Base-by-base conservation (phyloP, 2,888 invertebrate species). In the Barypeithes pellucidus region DNA sequence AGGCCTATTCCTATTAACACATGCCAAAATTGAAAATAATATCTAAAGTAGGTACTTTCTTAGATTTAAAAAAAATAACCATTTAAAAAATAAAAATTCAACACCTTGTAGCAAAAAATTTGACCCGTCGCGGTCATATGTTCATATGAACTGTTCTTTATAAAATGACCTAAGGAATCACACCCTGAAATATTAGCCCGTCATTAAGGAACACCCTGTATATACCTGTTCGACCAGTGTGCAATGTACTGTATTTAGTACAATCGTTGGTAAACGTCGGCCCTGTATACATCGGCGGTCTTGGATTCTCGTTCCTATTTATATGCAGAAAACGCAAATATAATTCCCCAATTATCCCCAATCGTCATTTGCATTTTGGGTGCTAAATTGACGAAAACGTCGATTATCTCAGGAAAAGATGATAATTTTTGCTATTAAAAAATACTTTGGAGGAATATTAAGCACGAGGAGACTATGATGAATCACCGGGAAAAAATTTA, bases 311-410 rank as follows among this genome's bases (percentile, higher is more conserved):
- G 59, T 22, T 50, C n/a, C 60, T 68, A 68, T 68, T 68, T 61
- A 68, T 60, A 60, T 61, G 68, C 18, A 36, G 29, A 43, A 60
- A 63, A 63, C 33, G 29, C 63, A 29, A 47, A 50, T 61, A 60
- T 60, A 57, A 68, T 68, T 12, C 36, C 22, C 60, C 60, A 59
- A 50, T 67, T 57, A 67, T 67, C 29, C 29, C 29, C 29, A 33
- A 20, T 59, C 39, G 47, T 45, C 54, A 69, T 69, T 69, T 69
- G 69, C 69, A 69, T 69, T 68, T 69, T 60, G 41, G 24, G 33
- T 33, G 54, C 33, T 57, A 57, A 57, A 57, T 33, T 16, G 54
- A 36, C 54, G 62, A 24, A 24, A 47, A 50, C 33, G 14, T 14
- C 24, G 39, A 68, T 68, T 60, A 69, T 54, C 22, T 52, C 47